Percentiles rank a stretch among this genome's conserved stretches.
Evolutionary conservation across 1,140 invertebrate genomes (phyloP).

Genomic region (Brachionus paranguensis): DNA sequence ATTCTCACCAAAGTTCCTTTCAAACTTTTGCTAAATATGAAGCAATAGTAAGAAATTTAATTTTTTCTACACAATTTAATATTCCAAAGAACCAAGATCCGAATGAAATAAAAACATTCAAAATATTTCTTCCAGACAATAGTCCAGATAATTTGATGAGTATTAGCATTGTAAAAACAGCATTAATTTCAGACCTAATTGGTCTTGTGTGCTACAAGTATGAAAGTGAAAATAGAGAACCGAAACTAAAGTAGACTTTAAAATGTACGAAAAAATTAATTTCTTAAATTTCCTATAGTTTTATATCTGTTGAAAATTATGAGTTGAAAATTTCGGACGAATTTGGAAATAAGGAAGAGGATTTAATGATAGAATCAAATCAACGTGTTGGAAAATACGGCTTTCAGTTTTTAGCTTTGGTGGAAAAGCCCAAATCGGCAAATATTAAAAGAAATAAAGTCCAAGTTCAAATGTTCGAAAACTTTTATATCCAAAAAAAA

Average conservation of each 20-base stretch:
- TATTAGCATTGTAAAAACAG: neutral
- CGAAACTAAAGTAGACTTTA: neutral
- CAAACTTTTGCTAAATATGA: neutral
- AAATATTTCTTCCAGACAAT: neutral
- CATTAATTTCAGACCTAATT: neutral
- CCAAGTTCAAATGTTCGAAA: neutral
- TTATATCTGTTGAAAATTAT: neutral
- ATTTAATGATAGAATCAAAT: slow-evolving; percentile 8
- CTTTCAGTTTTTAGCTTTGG: neutral
- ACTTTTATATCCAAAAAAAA: neutral
- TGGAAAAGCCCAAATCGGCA: neutral
- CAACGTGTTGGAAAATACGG: neutral
- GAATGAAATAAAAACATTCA: neutral
- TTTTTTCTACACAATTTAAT: neutral
- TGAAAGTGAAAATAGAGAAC: neutral
- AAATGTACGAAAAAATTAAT: neutral
- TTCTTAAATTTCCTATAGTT: neutral
- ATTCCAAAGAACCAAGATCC: neutral
- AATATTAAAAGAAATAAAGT: neutral
- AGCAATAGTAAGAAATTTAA: neutral
- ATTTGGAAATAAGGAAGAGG: neutral
- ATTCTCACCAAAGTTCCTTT: neutral
- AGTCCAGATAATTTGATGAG: neutral
- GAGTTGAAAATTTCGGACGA: slow-evolving; percentile 33
- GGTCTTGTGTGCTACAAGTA: slow-evolving; percentile 14